Percentiles rank a stretch among this genome's conserved stretches.
Evolutionary conservation across 2,888 invertebrate genomes (phyloP).

Genomic region (Campoplex capitator): DNA sequence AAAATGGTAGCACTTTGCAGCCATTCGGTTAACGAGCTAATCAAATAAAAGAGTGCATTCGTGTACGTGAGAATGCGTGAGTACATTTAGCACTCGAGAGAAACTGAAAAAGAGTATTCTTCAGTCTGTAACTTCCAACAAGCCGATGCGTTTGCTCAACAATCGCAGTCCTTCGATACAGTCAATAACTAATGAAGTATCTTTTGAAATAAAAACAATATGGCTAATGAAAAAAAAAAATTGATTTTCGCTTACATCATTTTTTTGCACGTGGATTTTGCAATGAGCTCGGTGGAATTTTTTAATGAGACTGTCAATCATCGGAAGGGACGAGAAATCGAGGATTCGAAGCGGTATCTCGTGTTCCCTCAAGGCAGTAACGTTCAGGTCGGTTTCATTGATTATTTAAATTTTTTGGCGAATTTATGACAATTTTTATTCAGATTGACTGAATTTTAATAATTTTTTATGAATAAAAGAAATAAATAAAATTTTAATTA

Average conservation of each 20-base stretch:
- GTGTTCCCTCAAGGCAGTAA: slow-evolving; percentile 88
- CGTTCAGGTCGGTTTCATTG: slow-evolving; percentile 86
- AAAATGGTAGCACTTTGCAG: slow-evolving; percentile 1
- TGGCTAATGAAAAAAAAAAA: slow-evolving; percentile 21
- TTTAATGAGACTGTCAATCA: slow-evolving; percentile 8
- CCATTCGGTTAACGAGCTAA: slow-evolving; percentile 40
- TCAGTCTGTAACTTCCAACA: slow-evolving; percentile 49
- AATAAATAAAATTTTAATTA: background rate
- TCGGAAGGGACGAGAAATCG: slow-evolving; percentile 75
- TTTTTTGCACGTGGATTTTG: background rate
- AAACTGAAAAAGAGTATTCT: slow-evolving; percentile 29
- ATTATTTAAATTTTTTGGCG: slow-evolving; percentile 16
- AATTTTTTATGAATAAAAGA: background rate
- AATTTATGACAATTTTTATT: slow-evolving; percentile 8
- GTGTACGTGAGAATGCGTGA: background rate
- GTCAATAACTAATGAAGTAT: background rate
- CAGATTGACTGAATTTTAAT: background rate
- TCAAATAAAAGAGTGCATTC: slow-evolving; percentile 3
- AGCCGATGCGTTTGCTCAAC: slow-evolving; percentile 30
- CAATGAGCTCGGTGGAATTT: slow-evolving; percentile 6
- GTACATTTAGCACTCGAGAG: slow-evolving; percentile 36
- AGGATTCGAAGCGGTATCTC: slow-evolving; percentile 85
- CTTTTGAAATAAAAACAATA: background rate
- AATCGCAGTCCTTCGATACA: background rate
- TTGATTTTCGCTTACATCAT: slow-evolving; percentile 32